Evolutionary conservation across 2,888 invertebrate genomes (phyloP).

Genomic region (Plebejus melissa): DNA sequence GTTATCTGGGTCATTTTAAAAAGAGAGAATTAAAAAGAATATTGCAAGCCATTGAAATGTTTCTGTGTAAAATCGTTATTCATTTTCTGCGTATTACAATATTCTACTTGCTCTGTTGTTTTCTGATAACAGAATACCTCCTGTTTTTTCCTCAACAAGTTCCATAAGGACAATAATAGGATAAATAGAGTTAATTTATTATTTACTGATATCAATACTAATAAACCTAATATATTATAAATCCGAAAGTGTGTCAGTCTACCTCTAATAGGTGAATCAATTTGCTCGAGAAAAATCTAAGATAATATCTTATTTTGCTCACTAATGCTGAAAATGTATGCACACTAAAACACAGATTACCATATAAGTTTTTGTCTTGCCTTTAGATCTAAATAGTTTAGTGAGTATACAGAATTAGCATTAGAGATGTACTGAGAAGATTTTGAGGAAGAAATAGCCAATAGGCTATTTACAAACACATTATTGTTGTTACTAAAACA

Average conservation of each 20-base stretch:
- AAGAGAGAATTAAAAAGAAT: neutral
- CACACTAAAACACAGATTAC: neutral
- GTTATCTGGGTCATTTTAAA: neutral
- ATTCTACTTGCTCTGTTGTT: neutral
- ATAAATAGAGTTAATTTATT: neutral
- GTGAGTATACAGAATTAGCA: neutral
- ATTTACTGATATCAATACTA: neutral
- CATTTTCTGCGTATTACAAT: neutral
- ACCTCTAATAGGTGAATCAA: neutral
- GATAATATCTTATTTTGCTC: neutral
- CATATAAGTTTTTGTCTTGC: neutral
- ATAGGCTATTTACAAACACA: neutral
- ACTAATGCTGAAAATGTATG: neutral
- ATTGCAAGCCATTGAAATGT: neutral
- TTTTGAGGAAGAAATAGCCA: neutral
- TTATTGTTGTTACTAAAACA: neutral
- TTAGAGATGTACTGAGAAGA: neutral
- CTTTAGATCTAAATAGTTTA: neutral
- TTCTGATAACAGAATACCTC: neutral
- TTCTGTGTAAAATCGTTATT: neutral
- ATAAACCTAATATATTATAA: neutral
- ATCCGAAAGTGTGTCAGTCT: neutral
- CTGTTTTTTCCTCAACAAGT: neutral
- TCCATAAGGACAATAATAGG: conserved; percentile 10
- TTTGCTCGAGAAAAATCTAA: too few relatives aligned